phyloP scores from a whole-genome alignment of 2,888 invertebrate species.

The Synergus japonicus region DNA sequence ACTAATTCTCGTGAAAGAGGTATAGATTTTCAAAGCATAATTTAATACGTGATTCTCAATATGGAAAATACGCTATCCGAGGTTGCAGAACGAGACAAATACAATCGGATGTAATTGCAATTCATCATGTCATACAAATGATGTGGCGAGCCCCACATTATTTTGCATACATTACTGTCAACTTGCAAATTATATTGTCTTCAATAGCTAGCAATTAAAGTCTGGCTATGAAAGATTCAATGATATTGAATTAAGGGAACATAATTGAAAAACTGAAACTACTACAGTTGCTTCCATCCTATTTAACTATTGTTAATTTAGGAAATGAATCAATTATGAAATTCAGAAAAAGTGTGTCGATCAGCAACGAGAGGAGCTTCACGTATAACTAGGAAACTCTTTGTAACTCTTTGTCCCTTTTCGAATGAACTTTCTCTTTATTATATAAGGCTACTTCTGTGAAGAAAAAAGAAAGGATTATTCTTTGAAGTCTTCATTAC shows the following conservation, averaged over 20 bases:
- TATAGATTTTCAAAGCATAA: slow-evolving; percentile 30
- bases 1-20: slow-evolving; percentile 6
- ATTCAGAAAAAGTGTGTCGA: background rate
- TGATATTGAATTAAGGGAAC: background rate
- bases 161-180: slow-evolving; percentile 23
- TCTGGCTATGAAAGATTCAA: too few species aligned
- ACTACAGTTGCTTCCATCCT: too few species aligned
- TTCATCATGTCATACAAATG: slow-evolving; percentile 26
- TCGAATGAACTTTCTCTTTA: background rate
- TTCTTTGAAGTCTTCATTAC: background rate
- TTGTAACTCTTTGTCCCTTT: background rate
- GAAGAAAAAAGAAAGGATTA: background rate
- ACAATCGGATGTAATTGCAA: slow-evolving; percentile 34
- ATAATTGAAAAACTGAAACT: background rate
- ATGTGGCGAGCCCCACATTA: slow-evolving; percentile 3
- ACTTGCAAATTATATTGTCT: slow-evolving; percentile 23
- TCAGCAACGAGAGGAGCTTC: background rate
- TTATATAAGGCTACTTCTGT: background rate
- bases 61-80: slow-evolving; percentile 31
- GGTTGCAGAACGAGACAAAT: slow-evolving; percentile 13
- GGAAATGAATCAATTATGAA: background rate
- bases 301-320: too few species aligned
- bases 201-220: slow-evolving; percentile 25
- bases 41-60: slow-evolving; percentile 23
- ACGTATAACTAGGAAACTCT: background rate